phyloP scores from a whole-genome alignment of 2,797 vertebrate species.

The Streptopelia turtur region DNA sequence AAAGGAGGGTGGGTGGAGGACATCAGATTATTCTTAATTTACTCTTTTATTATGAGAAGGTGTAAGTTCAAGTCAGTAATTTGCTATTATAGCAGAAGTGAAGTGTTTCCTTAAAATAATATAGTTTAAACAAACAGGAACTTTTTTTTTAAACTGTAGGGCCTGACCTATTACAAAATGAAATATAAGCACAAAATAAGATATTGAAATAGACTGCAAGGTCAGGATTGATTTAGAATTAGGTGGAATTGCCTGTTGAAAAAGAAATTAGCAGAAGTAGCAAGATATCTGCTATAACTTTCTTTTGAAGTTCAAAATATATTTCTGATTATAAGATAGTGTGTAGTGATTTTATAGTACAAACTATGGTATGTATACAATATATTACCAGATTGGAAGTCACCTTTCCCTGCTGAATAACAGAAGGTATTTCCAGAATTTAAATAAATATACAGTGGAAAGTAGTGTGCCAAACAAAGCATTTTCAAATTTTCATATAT shows the following conservation, averaged over 20 bases:
- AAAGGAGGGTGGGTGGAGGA: background rate
- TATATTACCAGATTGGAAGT: background rate
- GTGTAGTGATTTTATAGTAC: background rate
- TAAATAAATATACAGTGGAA: conserved; percentile 12
- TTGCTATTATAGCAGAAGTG: background rate
- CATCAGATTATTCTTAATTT: background rate
- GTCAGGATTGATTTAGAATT: background rate
- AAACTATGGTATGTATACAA: background rate
- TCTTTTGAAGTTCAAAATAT: background rate
- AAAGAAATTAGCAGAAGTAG: background rate
- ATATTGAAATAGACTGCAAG: background rate
- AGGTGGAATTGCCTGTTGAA: background rate
- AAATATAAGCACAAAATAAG: background rate
- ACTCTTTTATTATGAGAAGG: background rate
- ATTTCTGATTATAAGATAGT: background rate
- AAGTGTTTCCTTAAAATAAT: background rate
- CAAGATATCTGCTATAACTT: background rate
- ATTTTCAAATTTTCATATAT: conserved; percentile 28
- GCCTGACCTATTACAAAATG: background rate
- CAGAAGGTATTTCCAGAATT: conserved; percentile 14
- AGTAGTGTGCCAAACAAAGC: conserved; percentile 29
- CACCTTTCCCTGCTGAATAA: background rate
- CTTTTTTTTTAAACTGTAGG: background rate
- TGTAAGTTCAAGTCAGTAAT: background rate
- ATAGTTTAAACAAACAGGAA: background rate